Evolutionary conservation across 2,888 invertebrate species (phyloP).

Genomic region (Nymphalis urticae): DNA sequence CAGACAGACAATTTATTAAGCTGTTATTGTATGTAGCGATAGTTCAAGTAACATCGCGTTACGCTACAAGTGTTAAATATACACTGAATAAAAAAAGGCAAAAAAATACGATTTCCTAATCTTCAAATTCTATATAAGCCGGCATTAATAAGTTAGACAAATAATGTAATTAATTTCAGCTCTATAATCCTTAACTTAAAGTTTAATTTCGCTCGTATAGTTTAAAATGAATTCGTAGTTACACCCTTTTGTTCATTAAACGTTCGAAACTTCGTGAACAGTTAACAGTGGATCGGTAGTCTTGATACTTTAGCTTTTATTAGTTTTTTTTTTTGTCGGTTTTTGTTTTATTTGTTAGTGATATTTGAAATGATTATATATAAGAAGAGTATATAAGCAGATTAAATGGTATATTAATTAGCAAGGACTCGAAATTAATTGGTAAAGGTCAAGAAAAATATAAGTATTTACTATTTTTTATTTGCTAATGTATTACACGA

Average conservation of each 20-base stretch:
- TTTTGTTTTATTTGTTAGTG: not conserved
- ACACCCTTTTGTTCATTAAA: conserved; percentile 54
- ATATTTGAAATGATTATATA: not conserved
- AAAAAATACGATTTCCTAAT: conserved; percentile 72
- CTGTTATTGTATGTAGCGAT: not conserved
- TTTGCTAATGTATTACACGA: too few relatives aligned
- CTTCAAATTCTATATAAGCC: conserved; percentile 73
- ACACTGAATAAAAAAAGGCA: conserved; percentile 51
- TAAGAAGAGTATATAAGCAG: not conserved
- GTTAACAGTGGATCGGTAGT: conserved; percentile 45
- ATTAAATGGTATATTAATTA: too few relatives aligned
- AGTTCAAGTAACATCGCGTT: conserved; percentile 16
- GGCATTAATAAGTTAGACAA: conserved; percentile 71
- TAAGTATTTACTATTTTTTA: too few relatives aligned
- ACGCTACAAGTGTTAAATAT: conserved; percentile 41
- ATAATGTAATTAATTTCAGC: conserved; percentile 43
- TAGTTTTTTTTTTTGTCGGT: conserved; percentile 7
- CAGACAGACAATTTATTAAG: not conserved
- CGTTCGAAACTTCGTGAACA: conserved; percentile 70
- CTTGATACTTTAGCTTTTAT: conserved; percentile 58
- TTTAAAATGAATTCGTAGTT: conserved; percentile 45
- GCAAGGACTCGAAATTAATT: too few relatives aligned
- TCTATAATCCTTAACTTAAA: conserved; percentile 24
- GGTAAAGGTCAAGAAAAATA: too few relatives aligned
- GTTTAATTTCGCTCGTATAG: conserved; percentile 44